A percentile compares a stretch with the other conserved stretches of the same genome.
Conservation (phyloP, 2,113 vertebrate genomes). For the Pomatorhinus ruficollis region DNA sequence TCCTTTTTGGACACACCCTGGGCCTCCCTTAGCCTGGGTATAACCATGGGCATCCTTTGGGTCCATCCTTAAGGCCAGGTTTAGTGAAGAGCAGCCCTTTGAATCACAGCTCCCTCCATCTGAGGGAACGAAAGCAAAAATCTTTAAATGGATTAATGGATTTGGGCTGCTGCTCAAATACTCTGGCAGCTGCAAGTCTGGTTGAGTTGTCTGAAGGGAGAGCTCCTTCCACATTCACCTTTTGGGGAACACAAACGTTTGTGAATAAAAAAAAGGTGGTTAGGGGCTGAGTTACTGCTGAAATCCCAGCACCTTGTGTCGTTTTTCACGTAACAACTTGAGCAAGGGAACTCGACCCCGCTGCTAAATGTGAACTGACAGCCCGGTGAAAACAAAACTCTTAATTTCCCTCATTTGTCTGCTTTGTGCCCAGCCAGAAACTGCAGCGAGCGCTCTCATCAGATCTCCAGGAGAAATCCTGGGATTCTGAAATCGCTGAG, state of each 20-base stretch:
- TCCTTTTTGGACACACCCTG: neutral
- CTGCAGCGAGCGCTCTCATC: slow-evolving; percentile 21
- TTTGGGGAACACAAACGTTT: neutral
- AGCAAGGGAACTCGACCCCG: neutral
- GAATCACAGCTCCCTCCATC: neutral
- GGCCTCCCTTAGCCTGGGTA: fast-evolving
- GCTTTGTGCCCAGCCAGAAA: slow-evolving; percentile 38
- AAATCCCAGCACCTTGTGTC: neutral
- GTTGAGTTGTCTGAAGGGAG: neutral
- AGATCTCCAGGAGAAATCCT: slow-evolving; percentile 56
- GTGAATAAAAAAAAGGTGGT: neutral
- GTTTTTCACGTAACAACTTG: neutral
- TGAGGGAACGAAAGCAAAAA: neutral
- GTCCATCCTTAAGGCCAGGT: neutral
- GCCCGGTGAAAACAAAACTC: slow-evolving; percentile 22
- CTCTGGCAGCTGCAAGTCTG: neutral
- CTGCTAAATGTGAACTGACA: slow-evolving; percentile 14
- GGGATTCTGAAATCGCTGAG: slow-evolving; percentile 68
- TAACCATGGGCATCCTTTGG: neutral
- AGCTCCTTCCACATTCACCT: neutral
- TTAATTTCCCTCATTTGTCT: slow-evolving; percentile 14
- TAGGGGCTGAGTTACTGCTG: neutral
- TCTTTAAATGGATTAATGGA: neutral
- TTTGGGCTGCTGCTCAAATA: neutral
- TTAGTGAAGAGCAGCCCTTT: neutral